Conservation (phyloP, 2,888 invertebrate genomes). For the Malthinus flaveolus region DNA sequence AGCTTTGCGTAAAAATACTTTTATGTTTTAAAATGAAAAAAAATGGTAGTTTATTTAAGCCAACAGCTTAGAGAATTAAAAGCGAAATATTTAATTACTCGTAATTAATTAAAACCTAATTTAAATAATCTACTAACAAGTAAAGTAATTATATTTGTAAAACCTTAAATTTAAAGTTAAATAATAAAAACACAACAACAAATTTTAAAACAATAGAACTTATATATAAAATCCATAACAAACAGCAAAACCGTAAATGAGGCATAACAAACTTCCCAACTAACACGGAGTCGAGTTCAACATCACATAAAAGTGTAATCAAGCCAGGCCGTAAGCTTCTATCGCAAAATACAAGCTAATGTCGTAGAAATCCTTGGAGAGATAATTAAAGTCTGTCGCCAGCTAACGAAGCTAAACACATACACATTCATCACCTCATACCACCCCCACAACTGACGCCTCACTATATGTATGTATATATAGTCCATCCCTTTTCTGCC, state of each 20-base stretch:
- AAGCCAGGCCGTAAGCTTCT: slow-evolving; percentile 36
- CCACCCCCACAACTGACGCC: slow-evolving; percentile 29
- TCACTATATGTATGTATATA: slow-evolving; percentile 14
- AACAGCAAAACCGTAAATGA: slow-evolving; percentile 24
- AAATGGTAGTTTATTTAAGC: not conserved
- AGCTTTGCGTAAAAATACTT: not conserved
- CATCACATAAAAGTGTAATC: slow-evolving; percentile 42
- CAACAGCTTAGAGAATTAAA: not conserved
- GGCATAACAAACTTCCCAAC: slow-evolving; percentile 25
- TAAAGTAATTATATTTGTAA: slow-evolving; percentile 6
- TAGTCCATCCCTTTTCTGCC: slow-evolving; percentile 40
- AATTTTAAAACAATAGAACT: slow-evolving; percentile 16
- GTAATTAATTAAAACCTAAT: slow-evolving; percentile 2
- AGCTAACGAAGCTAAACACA: slow-evolving; percentile 52
- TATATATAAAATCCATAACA: slow-evolving; percentile 26
- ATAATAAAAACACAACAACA: slow-evolving; percentile 17
- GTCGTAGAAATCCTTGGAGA: slow-evolving; percentile 51
- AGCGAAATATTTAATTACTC: not conserved
- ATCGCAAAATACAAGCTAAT: slow-evolving; percentile 42
- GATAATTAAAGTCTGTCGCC: slow-evolving; percentile 54
- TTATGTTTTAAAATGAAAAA: slow-evolving; percentile 4
- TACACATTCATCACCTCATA: slow-evolving; percentile 49
- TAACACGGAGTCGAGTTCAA: slow-evolving; percentile 24
- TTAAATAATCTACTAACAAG: slow-evolving; percentile 4
- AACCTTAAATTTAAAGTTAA: slow-evolving; percentile 16